A percentile compares a stretch with the other conserved stretches of the same genome.
These are phyloP conservation scores for Pecten maximus DNA, from an alignment of 2,888 invertebrate genomes.

Conservation along the genomic window DNA sequence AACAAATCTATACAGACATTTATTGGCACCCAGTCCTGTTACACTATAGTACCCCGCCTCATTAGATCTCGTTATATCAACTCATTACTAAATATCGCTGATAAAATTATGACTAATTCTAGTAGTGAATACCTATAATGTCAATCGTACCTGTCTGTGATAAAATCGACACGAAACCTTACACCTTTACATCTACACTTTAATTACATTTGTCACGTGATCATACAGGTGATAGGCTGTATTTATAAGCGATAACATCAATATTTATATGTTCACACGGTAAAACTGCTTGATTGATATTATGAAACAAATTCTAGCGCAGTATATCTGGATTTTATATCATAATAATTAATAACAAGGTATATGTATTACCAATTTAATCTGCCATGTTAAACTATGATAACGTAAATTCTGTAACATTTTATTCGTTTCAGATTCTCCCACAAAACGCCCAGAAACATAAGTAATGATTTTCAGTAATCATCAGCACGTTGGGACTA, in stretches of 20 bases:
- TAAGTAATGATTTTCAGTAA: too few species aligned
- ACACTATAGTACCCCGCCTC: not conserved
- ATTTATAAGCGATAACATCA: not conserved
- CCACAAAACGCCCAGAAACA: too few species aligned
- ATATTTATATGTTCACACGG: not conserved
- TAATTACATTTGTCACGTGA: slow-evolving; percentile 25
- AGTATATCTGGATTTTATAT: not conserved
- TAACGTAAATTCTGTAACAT: too few species aligned
- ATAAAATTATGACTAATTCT: not conserved
- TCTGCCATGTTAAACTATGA: not conserved
- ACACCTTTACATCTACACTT: not conserved
- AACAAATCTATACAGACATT: not conserved
- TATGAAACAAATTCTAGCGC: not conserved
- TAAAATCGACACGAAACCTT: slow-evolving; percentile 21
- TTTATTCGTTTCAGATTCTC: too few species aligned
- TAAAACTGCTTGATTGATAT: not conserved
- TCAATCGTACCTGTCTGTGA: not conserved
- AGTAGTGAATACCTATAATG: not conserved
- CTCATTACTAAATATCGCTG: not conserved
- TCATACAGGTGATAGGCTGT: not conserved
- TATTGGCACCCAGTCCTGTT: not conserved
- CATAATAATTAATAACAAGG: not conserved
- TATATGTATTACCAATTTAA: not conserved
- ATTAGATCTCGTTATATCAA: not conserved
- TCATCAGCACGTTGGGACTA: too few species aligned